Evolutionary conservation across 2,888 invertebrate species (phyloP).

Genomic region (Epistrophe grossulariae): DNA sequence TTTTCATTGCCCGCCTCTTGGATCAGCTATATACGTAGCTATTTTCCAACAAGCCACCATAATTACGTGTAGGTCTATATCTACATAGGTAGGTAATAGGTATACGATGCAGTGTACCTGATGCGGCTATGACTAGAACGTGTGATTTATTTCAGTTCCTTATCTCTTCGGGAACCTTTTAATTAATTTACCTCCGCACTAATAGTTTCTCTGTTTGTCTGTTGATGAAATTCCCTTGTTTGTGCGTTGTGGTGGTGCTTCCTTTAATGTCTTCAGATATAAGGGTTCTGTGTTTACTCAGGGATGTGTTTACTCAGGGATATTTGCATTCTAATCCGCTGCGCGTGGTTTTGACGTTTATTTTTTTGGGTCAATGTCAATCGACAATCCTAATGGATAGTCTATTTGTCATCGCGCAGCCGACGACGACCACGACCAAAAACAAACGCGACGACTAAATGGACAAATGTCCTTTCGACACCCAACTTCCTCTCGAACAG

Average conservation of each 20-base stretch:
- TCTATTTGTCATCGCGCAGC: conserved; percentile 62
- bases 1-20: conserved; percentile 58
- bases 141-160: conserved; percentile 75
- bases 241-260: conserved; percentile 38
- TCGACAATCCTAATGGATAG: conserved; percentile 63
- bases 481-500: conserved; percentile 46
- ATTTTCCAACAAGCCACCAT: conserved; percentile 48
- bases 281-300: conserved; percentile 52
- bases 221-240: conserved; percentile 54
- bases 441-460: conserved; percentile 16
- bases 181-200: conserved; percentile 75
- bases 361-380: conserved; percentile 72
- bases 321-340: conserved; percentile 74
- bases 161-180: conserved; percentile 74
- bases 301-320: conserved; percentile 66
- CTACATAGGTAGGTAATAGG: background rate
- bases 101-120: conserved; percentile 40
- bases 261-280: conserved; percentile 40
- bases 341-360: conserved; percentile 63
- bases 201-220: conserved; percentile 70
- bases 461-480: conserved; percentile 68
- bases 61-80: conserved; percentile 18
- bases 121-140: conserved; percentile 57
- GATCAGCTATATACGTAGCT: conserved; percentile 46
- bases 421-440: background rate